These are phyloP conservation scores for Caerostris darwini DNA, from an alignment of 1,140 invertebrate genomes.

Conservation along the genomic window DNA sequence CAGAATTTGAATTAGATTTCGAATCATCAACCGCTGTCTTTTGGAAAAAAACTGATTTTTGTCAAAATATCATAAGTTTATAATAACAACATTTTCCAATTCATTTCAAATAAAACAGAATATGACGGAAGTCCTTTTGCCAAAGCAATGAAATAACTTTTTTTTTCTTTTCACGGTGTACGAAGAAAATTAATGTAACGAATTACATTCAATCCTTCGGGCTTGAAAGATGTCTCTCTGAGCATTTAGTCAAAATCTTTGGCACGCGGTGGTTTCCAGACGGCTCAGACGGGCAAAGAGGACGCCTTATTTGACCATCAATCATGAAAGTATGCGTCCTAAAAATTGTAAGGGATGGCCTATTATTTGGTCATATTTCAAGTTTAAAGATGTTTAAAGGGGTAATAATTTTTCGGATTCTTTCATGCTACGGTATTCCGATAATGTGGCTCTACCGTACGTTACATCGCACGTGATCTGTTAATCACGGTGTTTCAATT, in stretches of 20 bases:
- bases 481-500: neutral
- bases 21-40: too few species aligned
- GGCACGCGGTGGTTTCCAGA: slow-evolving; percentile 27
- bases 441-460: neutral
- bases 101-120: neutral
- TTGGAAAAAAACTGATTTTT: too few species aligned
- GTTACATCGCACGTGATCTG: neutral
- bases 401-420: slow-evolving; percentile 36
- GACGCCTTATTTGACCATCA: slow-evolving; percentile 45
- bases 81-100: neutral
- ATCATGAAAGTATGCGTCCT: slow-evolving; percentile 13
- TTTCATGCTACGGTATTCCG: neutral
- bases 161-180: neutral
- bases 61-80: neutral
- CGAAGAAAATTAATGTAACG: slow-evolving; percentile 23
- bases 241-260: slow-evolving; percentile 31
- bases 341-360: slow-evolving; percentile 47
- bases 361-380: slow-evolving; percentile 56
- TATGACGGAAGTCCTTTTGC: neutral
- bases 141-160: neutral
- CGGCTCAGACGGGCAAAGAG: slow-evolving; percentile 8
- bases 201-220: slow-evolving; percentile 23
- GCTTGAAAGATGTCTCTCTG: slow-evolving; percentile 11
- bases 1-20: too few species aligned
- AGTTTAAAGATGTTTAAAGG: slow-evolving; percentile 52